Conservation (phyloP, 2,113 vertebrate species). For the Hassar affinis region DNA sequence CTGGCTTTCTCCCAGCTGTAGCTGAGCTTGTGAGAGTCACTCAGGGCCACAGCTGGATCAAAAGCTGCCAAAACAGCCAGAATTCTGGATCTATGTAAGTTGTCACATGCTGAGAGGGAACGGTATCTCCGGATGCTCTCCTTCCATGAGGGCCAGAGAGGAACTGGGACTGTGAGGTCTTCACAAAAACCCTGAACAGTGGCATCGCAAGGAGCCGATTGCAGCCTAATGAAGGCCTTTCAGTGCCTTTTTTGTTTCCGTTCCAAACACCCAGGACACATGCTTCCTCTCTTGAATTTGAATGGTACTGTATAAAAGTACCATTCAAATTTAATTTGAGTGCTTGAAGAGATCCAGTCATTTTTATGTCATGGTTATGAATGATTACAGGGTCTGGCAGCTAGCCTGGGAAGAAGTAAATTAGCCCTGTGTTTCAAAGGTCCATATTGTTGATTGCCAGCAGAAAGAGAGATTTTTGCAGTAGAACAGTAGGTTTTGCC, state of each 20-base stretch:
- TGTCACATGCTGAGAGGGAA: conserved; percentile 53
- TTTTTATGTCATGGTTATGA: conserved; percentile 29
- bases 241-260: conserved; percentile 54
- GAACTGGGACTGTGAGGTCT: conserved; percentile 20
- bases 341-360: neutral
- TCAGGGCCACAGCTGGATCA: conserved; percentile 48
- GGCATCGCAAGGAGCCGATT: conserved; percentile 48
- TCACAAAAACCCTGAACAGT: conserved; percentile 45
- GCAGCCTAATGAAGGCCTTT: conserved; percentile 56
- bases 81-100: conserved; percentile 53
- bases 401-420: conserved; percentile 11
- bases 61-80: conserved; percentile 54
- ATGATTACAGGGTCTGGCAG: conserved; percentile 20
- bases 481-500: neutral
- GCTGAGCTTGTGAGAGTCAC: conserved; percentile 55
- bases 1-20: conserved; percentile 44
- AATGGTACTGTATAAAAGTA: conserved; percentile 19
- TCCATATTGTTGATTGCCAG: conserved; percentile 13
- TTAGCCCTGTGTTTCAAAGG: conserved; percentile 10
- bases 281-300: conserved; percentile 59
- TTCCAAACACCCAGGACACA: conserved; percentile 45
- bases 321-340: conserved; percentile 31
- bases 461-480: conserved; percentile 10
- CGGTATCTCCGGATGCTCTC: conserved; percentile 57
- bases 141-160: conserved; percentile 2